These are phyloP conservation scores for Spilosoma lubricipeda DNA, from an alignment of 2,888 invertebrate species.

Conservation along the genomic window DNA sequence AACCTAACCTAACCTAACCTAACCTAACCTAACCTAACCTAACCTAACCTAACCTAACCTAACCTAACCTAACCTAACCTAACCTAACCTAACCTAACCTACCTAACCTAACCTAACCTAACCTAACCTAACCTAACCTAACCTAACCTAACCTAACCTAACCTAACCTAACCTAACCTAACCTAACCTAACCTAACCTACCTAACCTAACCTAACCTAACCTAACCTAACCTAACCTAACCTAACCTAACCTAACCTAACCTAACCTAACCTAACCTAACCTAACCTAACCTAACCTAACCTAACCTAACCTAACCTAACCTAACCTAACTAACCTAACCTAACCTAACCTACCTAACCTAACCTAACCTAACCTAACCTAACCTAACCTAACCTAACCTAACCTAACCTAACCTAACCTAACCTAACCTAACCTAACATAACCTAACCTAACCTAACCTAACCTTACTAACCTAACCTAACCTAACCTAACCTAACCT, in stretches of 20 bases:
- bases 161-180: constrained; percentile 1
- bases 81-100: constrained; percentile 1
- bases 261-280: constrained; percentile 1
- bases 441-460: no score
- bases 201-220: constrained; percentile 1
- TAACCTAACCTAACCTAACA: background rate
- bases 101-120: background rate
- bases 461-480: background rate
- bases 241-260: constrained; percentile 1
- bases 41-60: no score
- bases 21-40: no score
- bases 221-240: constrained; percentile 1
- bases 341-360: constrained; percentile 1
- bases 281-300: background rate
- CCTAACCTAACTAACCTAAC: constrained; percentile 1
- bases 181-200: constrained; percentile 1
- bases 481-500: constrained; percentile 1
- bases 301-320: constrained; percentile 1
- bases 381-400: constrained; percentile 1
- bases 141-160: constrained; percentile 1
- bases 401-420: constrained; percentile 1
- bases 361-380: constrained; percentile 1
- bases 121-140: constrained; percentile 1
- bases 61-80: no score
- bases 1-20: no score